These are phyloP conservation scores for Daktulosphaira vitifoliae DNA, from an alignment of 1,140 invertebrate genomes.

Conservation along the genomic window DNA sequence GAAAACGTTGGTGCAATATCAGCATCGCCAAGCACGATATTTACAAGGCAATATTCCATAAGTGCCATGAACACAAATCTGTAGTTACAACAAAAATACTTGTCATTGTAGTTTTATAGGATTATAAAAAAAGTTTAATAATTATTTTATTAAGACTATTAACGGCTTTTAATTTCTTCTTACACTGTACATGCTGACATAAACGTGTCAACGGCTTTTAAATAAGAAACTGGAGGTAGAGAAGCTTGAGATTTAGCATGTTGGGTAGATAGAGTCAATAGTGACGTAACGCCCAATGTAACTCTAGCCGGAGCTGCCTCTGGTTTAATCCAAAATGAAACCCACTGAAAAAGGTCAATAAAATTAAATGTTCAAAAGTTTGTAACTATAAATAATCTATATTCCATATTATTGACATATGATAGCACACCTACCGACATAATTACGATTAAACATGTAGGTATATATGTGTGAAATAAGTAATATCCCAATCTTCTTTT, in stretches of 20 bases:
- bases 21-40: conserved; percentile 65
- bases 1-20: conserved; percentile 48
- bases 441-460: conserved; percentile 77
- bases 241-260: conserved; percentile 83
- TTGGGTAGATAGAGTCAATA: conserved; percentile 82
- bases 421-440: conserved; percentile 61
- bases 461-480: conserved; percentile 80
- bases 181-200: conserved; percentile 84
- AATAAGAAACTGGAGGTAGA: conserved; percentile 77
- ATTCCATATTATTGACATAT: no score
- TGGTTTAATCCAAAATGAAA: conserved; percentile 88
- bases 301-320: conserved; percentile 80
- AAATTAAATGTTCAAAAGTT: no score
- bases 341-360: conserved; percentile 50
- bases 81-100: conserved; percentile 13
- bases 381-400: no score
- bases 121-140: no score
- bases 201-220: conserved; percentile 83
- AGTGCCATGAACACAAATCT: conserved; percentile 85
- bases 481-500: conserved; percentile 78
- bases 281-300: conserved; percentile 78
- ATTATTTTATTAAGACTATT: no score
- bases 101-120: no score
- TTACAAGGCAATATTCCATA: conserved; percentile 88
- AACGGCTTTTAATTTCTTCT: no score